Conservation (phyloP, 2,113 vertebrate species). For the Lophius piscatorius region DNA sequence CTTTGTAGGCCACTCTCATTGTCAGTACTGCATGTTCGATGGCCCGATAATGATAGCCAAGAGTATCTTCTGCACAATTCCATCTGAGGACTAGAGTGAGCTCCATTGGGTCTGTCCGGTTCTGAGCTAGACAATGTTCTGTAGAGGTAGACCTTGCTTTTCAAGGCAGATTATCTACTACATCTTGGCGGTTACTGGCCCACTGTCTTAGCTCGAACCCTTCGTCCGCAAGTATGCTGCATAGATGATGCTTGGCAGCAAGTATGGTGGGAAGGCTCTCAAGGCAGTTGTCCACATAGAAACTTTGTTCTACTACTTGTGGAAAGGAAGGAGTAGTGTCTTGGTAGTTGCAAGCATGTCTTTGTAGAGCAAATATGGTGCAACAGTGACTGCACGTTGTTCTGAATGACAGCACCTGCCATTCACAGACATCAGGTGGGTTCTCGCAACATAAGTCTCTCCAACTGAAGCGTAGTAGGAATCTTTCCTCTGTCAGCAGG, state of each 20-base stretch:
- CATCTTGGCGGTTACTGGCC: too few species aligned
- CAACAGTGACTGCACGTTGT: slow-evolving; percentile 24
- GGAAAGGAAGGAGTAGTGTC: neutral
- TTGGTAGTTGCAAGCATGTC: neutral
- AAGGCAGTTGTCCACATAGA: slow-evolving; percentile 31
- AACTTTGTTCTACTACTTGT: neutral
- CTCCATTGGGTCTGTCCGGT: too few species aligned
- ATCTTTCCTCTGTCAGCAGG: neutral
- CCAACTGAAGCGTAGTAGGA: neutral
- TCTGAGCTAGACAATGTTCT: too few species aligned
- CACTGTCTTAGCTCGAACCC: too few species aligned
- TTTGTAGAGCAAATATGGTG: slow-evolving; percentile 21
- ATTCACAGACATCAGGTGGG: neutral
- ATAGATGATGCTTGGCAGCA: neutral
- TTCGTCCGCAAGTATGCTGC: too few species aligned
- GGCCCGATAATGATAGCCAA: too few species aligned
- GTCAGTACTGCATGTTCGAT: too few species aligned
- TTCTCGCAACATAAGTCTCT: fast-evolving
- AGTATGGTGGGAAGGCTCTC: neutral
- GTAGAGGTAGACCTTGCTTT: slow-evolving; percentile 18
- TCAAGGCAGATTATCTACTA: neutral
- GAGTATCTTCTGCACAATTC: too few species aligned
- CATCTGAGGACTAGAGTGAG: too few species aligned
- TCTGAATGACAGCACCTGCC: slow-evolving; percentile 2
- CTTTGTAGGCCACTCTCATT: too few species aligned